phyloP scores from a whole-genome alignment of 2,113 vertebrate genomes.

The Alces alces region DNA sequence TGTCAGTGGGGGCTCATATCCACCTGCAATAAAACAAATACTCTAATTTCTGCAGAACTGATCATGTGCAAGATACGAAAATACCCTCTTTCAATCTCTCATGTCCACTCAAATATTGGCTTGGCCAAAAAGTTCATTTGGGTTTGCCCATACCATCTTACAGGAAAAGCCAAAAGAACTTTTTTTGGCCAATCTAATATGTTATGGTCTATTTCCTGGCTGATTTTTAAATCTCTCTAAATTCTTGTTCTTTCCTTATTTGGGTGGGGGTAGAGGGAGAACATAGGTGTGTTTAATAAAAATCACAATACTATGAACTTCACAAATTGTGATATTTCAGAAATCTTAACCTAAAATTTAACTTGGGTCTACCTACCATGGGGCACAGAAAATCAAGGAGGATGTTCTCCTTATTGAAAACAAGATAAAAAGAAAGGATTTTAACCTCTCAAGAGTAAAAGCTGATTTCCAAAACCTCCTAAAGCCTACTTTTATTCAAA shows the following conservation, averaged over 20 bases:
- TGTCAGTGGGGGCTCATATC: conserved; percentile 96
- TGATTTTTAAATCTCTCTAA: neutral
- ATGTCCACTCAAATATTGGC: neutral
- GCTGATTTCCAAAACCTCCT: neutral
- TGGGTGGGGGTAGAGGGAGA: neutral
- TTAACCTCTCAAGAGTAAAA: neutral
- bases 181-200: neutral
- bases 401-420: neutral
- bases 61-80: neutral
- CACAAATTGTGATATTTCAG: neutral
- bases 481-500: conserved; percentile 14
- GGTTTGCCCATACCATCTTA: neutral
- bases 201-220: neutral
- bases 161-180: neutral
- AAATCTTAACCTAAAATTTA: conserved; percentile 20
- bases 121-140: neutral
- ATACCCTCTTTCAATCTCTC: neutral
- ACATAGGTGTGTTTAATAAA: neutral
- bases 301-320: neutral
- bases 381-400: neutral
- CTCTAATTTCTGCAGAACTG: neutral
- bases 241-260: neutral
- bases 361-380: neutral
- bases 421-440: neutral
- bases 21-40: conserved; percentile 82